phyloP scores from a whole-genome alignment of 2,888 invertebrate genomes.

The Tridacna crocea region DNA sequence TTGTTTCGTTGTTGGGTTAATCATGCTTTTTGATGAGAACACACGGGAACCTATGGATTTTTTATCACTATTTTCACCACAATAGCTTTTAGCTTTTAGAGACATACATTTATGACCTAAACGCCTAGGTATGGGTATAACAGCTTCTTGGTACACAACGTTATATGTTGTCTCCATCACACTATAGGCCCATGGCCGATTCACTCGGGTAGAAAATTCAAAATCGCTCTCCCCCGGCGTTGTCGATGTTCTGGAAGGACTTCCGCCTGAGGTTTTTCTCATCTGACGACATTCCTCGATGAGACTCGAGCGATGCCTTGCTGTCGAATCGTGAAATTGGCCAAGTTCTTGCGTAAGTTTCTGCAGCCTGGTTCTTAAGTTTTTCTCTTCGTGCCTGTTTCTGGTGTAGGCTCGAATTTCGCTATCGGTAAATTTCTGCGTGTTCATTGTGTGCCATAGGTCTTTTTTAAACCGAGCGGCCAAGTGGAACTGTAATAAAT shows the following conservation, averaged over 20 bases:
- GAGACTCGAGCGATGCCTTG: constrained; percentile 55
- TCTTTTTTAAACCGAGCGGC: not conserved
- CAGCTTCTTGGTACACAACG: constrained; percentile 62
- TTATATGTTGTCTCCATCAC: constrained; percentile 68
- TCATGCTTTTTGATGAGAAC: not conserved
- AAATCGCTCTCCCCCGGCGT: constrained; percentile 18
- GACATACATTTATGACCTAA: not conserved
- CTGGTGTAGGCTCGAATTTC: constrained; percentile 67
- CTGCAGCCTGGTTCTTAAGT: constrained; percentile 47
- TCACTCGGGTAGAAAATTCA: constrained; percentile 48
- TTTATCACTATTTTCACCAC: not conserved
- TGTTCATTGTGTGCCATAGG: not conserved
- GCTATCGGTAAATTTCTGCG: constrained; percentile 59
- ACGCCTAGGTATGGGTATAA: constrained; percentile 37
- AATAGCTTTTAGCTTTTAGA: not conserved
- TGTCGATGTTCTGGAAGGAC: constrained; percentile 40
- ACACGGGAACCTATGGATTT: not conserved
- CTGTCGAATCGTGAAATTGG: constrained; percentile 47
- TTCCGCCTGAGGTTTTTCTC: constrained; percentile 61
- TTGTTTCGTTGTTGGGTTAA: not conserved
- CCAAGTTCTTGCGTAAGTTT: constrained; percentile 57
- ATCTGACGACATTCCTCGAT: constrained; percentile 55
- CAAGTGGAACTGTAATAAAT: not conserved
- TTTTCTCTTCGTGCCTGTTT: constrained; percentile 66
- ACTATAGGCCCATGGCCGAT: constrained; percentile 70